Evolutionary conservation across 2,113 vertebrate genomes (phyloP), one percentile per base, ranked within the genome.

Genomic region (Gadus chalcogrammus): DNA sequence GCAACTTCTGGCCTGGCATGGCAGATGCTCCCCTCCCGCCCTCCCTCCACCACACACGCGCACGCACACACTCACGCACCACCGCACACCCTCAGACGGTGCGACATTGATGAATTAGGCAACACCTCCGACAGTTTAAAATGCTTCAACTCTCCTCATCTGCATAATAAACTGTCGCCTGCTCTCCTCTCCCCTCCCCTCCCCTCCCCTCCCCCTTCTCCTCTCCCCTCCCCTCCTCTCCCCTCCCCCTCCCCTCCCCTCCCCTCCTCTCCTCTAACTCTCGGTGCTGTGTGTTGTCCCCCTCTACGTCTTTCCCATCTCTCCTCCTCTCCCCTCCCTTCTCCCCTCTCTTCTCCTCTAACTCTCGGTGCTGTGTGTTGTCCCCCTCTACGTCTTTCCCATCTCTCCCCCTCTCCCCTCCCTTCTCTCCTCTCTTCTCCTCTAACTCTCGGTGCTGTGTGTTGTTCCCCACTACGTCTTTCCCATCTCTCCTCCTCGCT

Each of bases 41-140:
- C 65, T 35, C 65, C 59, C 59, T 18, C 66, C 62, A 67, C 31
- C 61, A 16, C 72, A 17, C 42, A 2, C 55, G 63, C 56, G 55
- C 48, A 35, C 55, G 22, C 64, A 18, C 17, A 59, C 67, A 63
- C 67, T 20, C 55, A 61, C 18, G 22, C 63, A 67, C 59, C 11
- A 13, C 11, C 4, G 22, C 15, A 65, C 64, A 18, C n/a, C n/a
- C 64, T 17, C 64, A 65, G 28, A 0, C 1, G 62, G 65, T 61
- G 73, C 56, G 86, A 87, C 86, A 87, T 80, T 88, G 86, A 89
- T 87, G 79, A 85, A 89, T 88, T 81, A 79, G 72, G 72, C n/a
- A 71, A 78, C 72, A 64, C 64, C 81, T 80, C 75, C 74, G 73
- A 79, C 63, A 82, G 82, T 84, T 86, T 82, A 82, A 77, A 66